Evolutionary conservation across 2,888 invertebrate species (phyloP), one percentile per base, ranked within the genome.

Genomic region (Podotricha telesiphe): DNA sequence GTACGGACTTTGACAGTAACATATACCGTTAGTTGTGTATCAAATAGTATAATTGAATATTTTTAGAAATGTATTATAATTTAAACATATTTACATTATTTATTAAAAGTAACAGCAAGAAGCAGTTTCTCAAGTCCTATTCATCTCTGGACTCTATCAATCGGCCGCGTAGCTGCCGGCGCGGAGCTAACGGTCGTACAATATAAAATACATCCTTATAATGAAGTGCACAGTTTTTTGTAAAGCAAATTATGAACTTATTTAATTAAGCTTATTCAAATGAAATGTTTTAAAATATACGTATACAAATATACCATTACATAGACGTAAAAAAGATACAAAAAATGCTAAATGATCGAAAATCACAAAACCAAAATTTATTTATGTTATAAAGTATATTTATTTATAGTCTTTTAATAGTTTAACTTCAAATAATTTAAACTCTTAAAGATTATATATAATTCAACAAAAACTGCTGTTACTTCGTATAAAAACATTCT

Each of bases 111-210:
- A 55, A 7, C 17, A 17, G n/a, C 17, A 55, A 42, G 42, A 42
- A 42, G 17, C 17, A 34, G n/a, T 17, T 48, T 48, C 34, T 55
- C 11, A 10, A 22, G 20, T 47, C 17, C 17, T 34, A 34, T 17
- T 55, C 53, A 4, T 55, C 34, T 34, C 17, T 55, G 55, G 34
- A 55, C 17, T 55, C 22, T 42, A 42, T 59, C n/a, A 40, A 59
- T 59, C 58, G 42, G 20, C 20, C 58, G 58, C 58, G 22, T 59
- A 58, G 58, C 42, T 59, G 42, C 22, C 42, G 42, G 58, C n/a
- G 42, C 42, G 5, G n/a, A n/a, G 15, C 42, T 42, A 58, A 58
- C 58, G 42, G 58, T 42, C 42, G 40, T 42, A 20, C 15, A 58
- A 20, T 42, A 22, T 58, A 58, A 42, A 42, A 42, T 15, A 20